Evolutionary conservation across 2,888 invertebrate species (phyloP), one percentile per base, ranked within the genome.

Genomic region (Embidobia sp.): DNA sequence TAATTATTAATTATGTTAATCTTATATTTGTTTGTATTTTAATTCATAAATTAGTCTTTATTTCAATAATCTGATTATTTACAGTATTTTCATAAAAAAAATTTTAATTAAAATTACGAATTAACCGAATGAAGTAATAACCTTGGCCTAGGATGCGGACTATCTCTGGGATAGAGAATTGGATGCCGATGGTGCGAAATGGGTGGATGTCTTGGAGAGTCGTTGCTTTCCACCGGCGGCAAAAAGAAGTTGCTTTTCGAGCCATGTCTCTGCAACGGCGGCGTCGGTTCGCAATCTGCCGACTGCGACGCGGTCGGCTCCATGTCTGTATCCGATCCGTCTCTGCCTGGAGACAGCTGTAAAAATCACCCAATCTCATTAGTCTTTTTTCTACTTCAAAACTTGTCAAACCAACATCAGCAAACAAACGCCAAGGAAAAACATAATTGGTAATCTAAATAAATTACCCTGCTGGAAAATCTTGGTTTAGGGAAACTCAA

Each of bases 271-370:
- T 96, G 96, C 80, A 95, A 90, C 7, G 94, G 94, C 46, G 97
- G 97, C 82, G 97, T 97, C 5, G 97, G 96, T 90, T 97, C 97
- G 90, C 97, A 97, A 92, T 97, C 97, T 83, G 96, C 95, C 53
- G 96, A 96, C 90, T 97, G 97, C 49, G 96, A 96, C 48, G 96
- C 96, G 22, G 94, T 95, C n/a, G 96, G 95, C 80, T 96, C 96
- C 93, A 94, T 92, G 85, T 97, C 96, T 81, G 95, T 93, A 88
- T 97, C 96, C 33, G 94, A 93, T 77, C 93, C 94, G 85, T 95
- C 95, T 69, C 96, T 93, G 11, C 96, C 95, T 35, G 96, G 96
- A 6, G 96, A 96, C 85, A 96, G 91, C 96, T 96, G 81, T 8
- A 83, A 79, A 59, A 75, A 10, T 15, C 63, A 40, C 4, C 46